A percentile compares a stretch with the other conserved stretches of the same genome.
These are phyloP conservation scores for Poeciliopsis infans DNA, from an alignment of 2,797 vertebrate species.

Conservation along the genomic window DNA sequence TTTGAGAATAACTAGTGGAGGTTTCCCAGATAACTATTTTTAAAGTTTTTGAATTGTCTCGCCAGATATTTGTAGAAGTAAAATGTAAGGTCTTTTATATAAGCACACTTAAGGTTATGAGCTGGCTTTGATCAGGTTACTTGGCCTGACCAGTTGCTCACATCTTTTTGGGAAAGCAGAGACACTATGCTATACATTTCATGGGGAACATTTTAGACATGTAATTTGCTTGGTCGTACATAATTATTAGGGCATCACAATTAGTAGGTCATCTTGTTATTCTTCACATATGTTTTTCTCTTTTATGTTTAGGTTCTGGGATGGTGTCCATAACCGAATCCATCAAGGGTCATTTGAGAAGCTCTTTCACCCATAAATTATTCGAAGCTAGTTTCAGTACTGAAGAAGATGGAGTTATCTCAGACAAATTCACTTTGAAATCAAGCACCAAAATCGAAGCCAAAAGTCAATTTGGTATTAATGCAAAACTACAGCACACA, in stretches of 20 bases:
- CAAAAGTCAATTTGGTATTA: conserved; percentile 83
- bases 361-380: conserved; percentile 84
- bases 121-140: neutral
- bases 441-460: conserved; percentile 78
- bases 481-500: conserved; percentile 75
- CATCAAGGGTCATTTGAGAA: conserved; percentile 77
- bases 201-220: neutral
- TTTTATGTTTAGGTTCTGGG: conserved; percentile 82
- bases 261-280: neutral
- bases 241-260: neutral
- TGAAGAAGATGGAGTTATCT: conserved; percentile 70
- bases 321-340: conserved; percentile 74
- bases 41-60: neutral
- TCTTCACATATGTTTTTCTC: conserved; percentile 1
- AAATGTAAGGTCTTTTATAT: neutral
- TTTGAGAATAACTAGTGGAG: neutral
- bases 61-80: neutral
- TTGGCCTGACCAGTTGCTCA: neutral
- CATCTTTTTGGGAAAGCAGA: neutral
- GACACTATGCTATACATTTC: neutral
- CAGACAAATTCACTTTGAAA: conserved; percentile 67
- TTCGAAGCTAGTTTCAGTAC: conserved; percentile 83
- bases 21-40: neutral
- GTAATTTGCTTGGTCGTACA: neutral
- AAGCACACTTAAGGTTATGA: neutral